phyloP scores from a whole-genome alignment of 2,797 vertebrate genomes.

The Spea hammondii region DNA sequence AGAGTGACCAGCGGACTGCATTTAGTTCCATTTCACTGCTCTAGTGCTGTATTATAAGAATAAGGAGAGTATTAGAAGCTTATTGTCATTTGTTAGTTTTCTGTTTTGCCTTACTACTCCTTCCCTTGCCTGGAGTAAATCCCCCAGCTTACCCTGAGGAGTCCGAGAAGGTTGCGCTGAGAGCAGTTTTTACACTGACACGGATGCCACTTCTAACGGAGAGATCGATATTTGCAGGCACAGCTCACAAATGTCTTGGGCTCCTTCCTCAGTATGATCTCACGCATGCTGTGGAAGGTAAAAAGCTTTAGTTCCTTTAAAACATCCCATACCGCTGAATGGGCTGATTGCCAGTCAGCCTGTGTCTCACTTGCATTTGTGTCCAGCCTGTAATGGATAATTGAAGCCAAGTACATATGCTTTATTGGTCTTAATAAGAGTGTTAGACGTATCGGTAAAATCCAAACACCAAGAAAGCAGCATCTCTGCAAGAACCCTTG shows the following conservation, averaged over 20 bases:
- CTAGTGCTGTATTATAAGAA: no score
- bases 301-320: not conserved
- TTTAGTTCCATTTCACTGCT: no score
- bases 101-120: not conserved
- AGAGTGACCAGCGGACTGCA: no score
- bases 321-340: not conserved
- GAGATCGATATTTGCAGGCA: conserved; percentile 9
- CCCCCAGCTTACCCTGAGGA: not conserved
- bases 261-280: not conserved
- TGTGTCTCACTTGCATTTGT: not conserved
- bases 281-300: not conserved
- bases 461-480: not conserved
- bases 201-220: conserved; percentile 1
- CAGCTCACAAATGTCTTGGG: not conserved
- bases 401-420: not conserved
- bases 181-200: not conserved
- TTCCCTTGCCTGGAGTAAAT: not conserved
- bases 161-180: conserved; percentile 1
- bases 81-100: not conserved
- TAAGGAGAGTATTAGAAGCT: not conserved
- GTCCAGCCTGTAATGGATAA: not conserved
- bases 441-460: not conserved
- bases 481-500: not conserved
- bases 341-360: not conserved
- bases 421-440: not conserved